Base-by-base conservation (phyloP, 2,797 vertebrate species). In the Falco peregrinus region DNA sequence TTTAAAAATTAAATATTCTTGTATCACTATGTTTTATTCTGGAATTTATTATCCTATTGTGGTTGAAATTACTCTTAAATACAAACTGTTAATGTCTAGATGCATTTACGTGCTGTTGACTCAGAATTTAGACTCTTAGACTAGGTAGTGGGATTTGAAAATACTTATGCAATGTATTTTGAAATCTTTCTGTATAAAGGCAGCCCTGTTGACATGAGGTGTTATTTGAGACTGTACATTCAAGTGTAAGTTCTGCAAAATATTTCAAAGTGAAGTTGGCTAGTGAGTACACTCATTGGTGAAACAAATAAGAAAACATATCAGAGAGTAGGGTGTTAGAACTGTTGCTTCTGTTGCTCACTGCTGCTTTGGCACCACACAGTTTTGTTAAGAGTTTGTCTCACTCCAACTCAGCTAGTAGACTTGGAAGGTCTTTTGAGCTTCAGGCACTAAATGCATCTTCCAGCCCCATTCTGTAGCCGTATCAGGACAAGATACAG, bases 261-360 rank as follows among this genome's bases (percentile, higher is more conserved):
- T 0, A 4, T 81, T 90, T 86, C 8, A 22, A 67, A 84, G 47
- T 78, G 17, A 60, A 77, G 56, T 68, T 68, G 22, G 20, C 39
- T 76, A 25, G 13, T 1, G 5, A 5, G 10, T 56, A 8, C 0
- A 0, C 80, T 85, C 19, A 18, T 4, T 59, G 67, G 50, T 26
- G 50, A 89, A 93, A 67, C 33, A 90, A 85, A n/a, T 37, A 71
- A 86, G 61, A 61, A 71, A 73, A 61, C 4, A 1, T 29, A 4
- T 4, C 3, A 2, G 50, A 37, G 22, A 76, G 56, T 2, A 37
- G 28, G 5, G 8, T 56, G 24, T 35, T 83, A 16, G 79, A 64
- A 29, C 39, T 50, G 48, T 61, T 29, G 10, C 24, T 73, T 78
- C 39, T 63, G n/a, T 43, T 74, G 13, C 28, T 84, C 16, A 11